phyloP scores from a whole-genome alignment of 2,888 invertebrate genomes.

The Philopedon plagiatum region DNA sequence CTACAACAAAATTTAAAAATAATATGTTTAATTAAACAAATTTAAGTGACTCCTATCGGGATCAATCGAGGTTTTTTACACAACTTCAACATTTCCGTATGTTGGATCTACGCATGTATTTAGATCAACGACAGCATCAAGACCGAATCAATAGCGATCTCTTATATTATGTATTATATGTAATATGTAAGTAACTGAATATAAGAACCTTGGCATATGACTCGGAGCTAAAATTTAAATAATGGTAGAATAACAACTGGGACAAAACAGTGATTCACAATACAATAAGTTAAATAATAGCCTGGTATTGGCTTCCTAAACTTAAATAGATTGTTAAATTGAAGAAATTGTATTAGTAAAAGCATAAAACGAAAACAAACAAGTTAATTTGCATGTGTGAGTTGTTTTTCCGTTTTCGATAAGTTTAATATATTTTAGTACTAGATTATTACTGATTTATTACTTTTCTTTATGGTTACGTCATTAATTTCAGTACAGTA shows the following conservation, averaged over 20 bases:
- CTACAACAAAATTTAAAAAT: too few relatives aligned
- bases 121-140: not conserved
- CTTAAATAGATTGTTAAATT: conserved; percentile 12
- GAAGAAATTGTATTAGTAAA: not conserved
- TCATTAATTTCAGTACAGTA: too few relatives aligned
- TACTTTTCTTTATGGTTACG: too few relatives aligned
- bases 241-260: not conserved
- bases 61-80: too few relatives aligned
- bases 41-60: too few relatives aligned
- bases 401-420: not conserved
- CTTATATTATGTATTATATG: too few relatives aligned
- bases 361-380: not conserved
- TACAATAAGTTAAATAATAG: conserved; percentile 11
- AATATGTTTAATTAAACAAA: too few relatives aligned
- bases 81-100: too few relatives aligned
- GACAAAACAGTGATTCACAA: conserved; percentile 8
- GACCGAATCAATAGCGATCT: not conserved
- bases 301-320: not conserved
- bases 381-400: not conserved
- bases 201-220: conserved; percentile 9
- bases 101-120: not conserved
- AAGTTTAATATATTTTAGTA: not conserved
- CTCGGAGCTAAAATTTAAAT: not conserved
- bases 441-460: too few relatives aligned
- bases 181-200: too few relatives aligned